Evolutionary conservation across 2,797 vertebrate species (phyloP).

Genomic region (Rhynchotus rufescens): DNA sequence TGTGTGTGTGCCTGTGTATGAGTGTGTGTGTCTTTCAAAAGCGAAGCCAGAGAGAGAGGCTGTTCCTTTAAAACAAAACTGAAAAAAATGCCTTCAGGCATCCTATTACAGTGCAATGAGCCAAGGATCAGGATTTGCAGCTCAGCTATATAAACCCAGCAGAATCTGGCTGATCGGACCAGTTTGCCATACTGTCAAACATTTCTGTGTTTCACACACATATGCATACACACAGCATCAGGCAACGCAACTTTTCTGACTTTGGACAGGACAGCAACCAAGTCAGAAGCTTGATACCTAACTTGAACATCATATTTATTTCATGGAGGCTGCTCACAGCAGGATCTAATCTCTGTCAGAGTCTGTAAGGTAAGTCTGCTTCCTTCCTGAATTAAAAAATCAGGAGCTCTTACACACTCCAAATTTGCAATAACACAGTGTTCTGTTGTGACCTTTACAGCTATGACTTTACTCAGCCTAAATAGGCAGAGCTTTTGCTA

Average conservation of each 20-base stretch:
- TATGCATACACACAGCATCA: neutral
- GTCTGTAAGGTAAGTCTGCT: constrained; percentile 73
- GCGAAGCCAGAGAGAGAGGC: constrained; percentile 73
- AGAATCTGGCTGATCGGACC: constrained; percentile 75
- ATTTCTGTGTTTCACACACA: constrained; percentile 1
- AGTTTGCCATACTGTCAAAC: constrained; percentile 73
- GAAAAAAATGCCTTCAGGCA: constrained; percentile 80
- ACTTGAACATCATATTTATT: neutral
- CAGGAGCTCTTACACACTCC: neutral
- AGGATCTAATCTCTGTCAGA: constrained; percentile 36
- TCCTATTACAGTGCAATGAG: constrained; percentile 85
- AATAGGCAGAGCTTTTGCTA: neutral
- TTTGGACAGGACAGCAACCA: constrained; percentile 51
- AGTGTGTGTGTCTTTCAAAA: constrained; percentile 62
- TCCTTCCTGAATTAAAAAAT: neutral
- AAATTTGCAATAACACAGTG: neutral
- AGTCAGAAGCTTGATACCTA: constrained; percentile 10
- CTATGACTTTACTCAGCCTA: neutral
- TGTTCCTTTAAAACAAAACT: constrained; percentile 85
- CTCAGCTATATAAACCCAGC: constrained; percentile 84
- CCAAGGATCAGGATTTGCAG: constrained; percentile 70
- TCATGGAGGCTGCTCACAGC: constrained; percentile 32
- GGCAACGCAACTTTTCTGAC: neutral
- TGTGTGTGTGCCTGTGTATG: constrained; percentile 53
- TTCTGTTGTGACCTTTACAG: neutral